A percentile compares a stretch with the other conserved stretches of the same genome.
Conservation (phyloP, 1,140 invertebrate species). For the Dinoponera quadriceps region DNA sequence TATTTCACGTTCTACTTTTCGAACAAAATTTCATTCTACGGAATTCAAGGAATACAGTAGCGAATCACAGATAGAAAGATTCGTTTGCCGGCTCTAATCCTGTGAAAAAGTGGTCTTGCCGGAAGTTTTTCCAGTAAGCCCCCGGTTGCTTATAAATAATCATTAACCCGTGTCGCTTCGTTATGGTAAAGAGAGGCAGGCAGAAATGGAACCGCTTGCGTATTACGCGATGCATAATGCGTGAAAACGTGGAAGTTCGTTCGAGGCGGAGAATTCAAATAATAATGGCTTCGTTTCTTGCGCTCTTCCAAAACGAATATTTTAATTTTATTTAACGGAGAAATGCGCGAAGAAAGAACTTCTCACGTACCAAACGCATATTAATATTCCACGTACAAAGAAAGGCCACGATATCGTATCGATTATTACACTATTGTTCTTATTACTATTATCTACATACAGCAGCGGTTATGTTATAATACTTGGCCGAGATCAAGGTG, state of each 20-base stretch:
- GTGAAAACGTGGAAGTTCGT: constrained; percentile 27
- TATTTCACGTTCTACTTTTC: no score
- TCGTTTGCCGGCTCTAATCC: not conserved
- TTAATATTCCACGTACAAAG: not conserved
- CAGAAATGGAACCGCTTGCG: constrained; percentile 3
- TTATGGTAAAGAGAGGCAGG: not conserved
- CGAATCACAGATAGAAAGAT: no score
- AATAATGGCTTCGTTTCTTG: constrained; percentile 19
- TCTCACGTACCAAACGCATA: not conserved
- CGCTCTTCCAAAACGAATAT: not conserved
- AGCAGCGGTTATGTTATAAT: not conserved
- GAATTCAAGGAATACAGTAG: no score
- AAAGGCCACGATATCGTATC: not conserved
- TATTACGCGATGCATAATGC: constrained; percentile 6
- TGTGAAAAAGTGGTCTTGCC: not conserved
- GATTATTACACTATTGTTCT: not conserved
- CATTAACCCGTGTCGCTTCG: not conserved
- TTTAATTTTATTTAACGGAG: constrained; percentile 17
- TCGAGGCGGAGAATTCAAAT: constrained; percentile 41
- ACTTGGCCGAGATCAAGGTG: not conserved
- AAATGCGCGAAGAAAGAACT: not conserved
- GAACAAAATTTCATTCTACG: no score
- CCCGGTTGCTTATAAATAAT: constrained; percentile 29
- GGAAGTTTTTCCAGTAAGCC: not conserved
- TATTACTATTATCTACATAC: not conserved